Evolutionary conservation across 2,797 vertebrate species (phyloP), one percentile per base, ranked within the genome.

Genomic region (Loris lydekkerianus): DNA sequence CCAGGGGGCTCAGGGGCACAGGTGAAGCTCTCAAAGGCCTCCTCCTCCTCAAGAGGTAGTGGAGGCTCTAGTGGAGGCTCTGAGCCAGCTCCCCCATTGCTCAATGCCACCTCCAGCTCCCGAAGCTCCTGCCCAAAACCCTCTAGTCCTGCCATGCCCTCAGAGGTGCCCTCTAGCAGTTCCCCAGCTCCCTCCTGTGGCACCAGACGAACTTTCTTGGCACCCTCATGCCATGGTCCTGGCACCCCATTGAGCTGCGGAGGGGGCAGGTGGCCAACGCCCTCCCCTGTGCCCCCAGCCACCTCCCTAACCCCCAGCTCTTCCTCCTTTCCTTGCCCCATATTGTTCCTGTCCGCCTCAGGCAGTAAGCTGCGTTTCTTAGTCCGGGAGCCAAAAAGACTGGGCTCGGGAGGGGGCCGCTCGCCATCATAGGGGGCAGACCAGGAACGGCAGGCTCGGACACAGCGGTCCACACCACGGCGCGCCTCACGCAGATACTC

Each of bases 371-470:
- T 99, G 96, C 99, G 99, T 94, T 99, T 99, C 98, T 99, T 99
- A 98, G 99, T 99, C 98, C 99, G 99, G 0, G 99, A 99, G 1
- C 94, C 78, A 46, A 97, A 70, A 97, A 0, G 94, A 88, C 84
- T 99, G 90, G 86, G 98, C 96, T 98, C 98, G 0, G 98, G 96
- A 31, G 96, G 98, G 0, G 99, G 99, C 86, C 98, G 98, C 96
- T 99, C 99, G 25, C 99, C 99, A 2, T 99, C 99, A 0, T 99
- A 99, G 4, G 99, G 99, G 0, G 99, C 99, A 0, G 99, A 99
- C 99, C 99, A 99, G 96, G 99, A 98, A 0, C 99, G 98, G 95
- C 99, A 99, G 65, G 99, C 99, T 98, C 98, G 99, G 53, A 99
- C 98, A 40, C 99, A 99, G 89, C 98, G 97, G 97, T 99, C 99